A percentile compares a stretch with the other conserved stretches of the same genome.
Conservation (phyloP, 2,113 vertebrate species). For the Mustela nigripes region DNA sequence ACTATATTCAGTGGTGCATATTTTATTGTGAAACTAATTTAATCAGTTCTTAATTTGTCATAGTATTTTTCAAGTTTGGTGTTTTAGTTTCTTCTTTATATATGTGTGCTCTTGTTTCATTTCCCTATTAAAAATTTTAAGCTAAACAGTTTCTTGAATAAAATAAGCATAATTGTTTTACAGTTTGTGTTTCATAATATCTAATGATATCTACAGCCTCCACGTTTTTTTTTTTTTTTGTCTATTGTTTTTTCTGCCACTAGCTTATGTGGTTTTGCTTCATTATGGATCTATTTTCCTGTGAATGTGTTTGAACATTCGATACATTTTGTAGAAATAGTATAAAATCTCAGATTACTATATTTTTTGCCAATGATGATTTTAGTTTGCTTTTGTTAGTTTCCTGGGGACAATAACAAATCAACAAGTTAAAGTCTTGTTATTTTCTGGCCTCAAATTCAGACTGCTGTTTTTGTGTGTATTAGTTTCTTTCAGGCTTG, state of each 20-base stretch:
- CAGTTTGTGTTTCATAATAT: neutral
- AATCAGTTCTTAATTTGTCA: conserved; percentile 6
- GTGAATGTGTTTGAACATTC: neutral
- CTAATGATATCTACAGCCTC: neutral
- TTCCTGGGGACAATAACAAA: neutral
- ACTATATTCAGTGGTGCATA: neutral
- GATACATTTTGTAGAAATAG: neutral
- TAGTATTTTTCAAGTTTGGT: neutral
- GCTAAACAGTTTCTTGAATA: neutral
- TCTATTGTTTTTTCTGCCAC: neutral
- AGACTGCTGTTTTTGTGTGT: neutral
- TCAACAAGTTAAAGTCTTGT: neutral
- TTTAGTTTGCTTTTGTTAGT: neutral
- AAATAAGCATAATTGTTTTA: neutral
- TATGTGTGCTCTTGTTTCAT: neutral
- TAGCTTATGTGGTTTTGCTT: neutral
- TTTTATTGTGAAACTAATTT: neutral
- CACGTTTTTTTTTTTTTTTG: neutral
- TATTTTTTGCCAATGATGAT: neutral
- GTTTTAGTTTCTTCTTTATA: neutral
- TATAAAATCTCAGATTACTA: neutral
- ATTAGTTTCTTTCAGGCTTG: neutral
- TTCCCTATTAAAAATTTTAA: neutral
- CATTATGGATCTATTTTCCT: neutral
- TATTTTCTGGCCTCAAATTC: neutral